These are phyloP conservation scores for Holothuria glaberrima DNA, from an alignment of 35 echinoderm and acorn worm species.

Conservation along the genomic window DNA sequence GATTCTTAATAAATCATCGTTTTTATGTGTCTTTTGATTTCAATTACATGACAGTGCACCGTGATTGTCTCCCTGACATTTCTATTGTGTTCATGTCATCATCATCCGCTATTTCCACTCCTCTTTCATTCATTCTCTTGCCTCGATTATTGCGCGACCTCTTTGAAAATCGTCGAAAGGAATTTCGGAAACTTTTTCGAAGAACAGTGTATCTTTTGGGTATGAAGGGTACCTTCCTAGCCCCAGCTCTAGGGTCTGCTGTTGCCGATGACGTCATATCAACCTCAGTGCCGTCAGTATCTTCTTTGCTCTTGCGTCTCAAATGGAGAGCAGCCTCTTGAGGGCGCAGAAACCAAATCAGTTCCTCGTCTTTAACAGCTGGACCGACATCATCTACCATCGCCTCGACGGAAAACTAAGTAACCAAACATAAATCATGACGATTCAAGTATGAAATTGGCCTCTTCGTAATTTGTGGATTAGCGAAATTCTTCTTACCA, in stretches of 20 bases:
- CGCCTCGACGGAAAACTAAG: slow-evolving; percentile 57
- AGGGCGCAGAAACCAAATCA: slow-evolving; percentile 85
- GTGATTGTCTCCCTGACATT: neutral
- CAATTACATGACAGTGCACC: slow-evolving; percentile 12
- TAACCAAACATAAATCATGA: no score
- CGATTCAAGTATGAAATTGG: neutral
- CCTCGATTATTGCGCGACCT: neutral
- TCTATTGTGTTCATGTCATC: no score
- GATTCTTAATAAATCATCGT: neutral
- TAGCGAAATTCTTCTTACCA: no score
- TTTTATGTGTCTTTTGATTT: neutral
- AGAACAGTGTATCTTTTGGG: slow-evolving; percentile 62
- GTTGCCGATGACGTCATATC: neutral
- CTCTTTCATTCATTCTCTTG: neutral
- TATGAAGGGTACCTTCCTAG: slow-evolving; percentile 52
- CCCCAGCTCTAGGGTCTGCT: slow-evolving; percentile 20
- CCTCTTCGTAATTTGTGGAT: no score
- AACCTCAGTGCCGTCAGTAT: neutral
- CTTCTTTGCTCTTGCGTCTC: slow-evolving; percentile 9
- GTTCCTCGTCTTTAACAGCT: slow-evolving; percentile 62
- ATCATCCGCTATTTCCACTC: no score
- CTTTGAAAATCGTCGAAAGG: neutral
- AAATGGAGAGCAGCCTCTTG: slow-evolving; percentile 75
- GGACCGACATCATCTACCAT: slow-evolving; percentile 61
- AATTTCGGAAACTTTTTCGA: slow-evolving; percentile 38